Percentiles rank a stretch among this genome's conserved stretches.
These are phyloP conservation scores for Lordiphosa andalusiaca DNA, from an alignment of 2,888 invertebrate genomes.

Conservation along the genomic window DNA sequence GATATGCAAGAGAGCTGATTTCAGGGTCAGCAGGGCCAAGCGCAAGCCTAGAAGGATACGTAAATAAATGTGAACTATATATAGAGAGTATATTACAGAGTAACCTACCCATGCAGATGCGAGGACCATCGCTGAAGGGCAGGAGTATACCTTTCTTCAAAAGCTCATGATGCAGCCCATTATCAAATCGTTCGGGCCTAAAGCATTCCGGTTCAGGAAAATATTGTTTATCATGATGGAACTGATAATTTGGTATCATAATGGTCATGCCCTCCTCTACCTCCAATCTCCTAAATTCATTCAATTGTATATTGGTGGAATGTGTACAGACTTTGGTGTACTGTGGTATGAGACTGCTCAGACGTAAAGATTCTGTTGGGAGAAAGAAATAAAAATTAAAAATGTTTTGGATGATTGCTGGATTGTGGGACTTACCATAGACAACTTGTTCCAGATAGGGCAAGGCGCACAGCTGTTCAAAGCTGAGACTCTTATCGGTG, in stretches of 20 bases:
- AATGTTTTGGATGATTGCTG: too few species aligned
- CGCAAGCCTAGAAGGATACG: slow-evolving; percentile 47
- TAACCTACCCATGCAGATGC: slow-evolving; percentile 71
- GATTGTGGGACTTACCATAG: slow-evolving; percentile 57
- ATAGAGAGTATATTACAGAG: too few species aligned
- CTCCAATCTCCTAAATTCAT: slow-evolving; percentile 32
- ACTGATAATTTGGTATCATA: slow-evolving; percentile 76
- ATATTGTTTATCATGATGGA: slow-evolving; percentile 72
- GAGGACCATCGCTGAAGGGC: slow-evolving; percentile 78
- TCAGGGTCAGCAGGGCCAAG: slow-evolving; percentile 60
- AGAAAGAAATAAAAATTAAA: not conserved
- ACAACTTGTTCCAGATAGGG: slow-evolving; percentile 76
- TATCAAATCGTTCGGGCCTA: slow-evolving; percentile 74
- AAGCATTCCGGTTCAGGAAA: slow-evolving; percentile 65
- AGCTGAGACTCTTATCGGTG: slow-evolving; percentile 38
- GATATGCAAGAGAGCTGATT: slow-evolving; percentile 60
- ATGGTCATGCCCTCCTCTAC: slow-evolving; percentile 69
- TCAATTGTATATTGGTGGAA: slow-evolving; percentile 52
- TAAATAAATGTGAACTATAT: not conserved
- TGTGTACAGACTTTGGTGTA: slow-evolving; percentile 65
- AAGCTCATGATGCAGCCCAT: slow-evolving; percentile 55
- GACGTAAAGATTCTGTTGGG: slow-evolving; percentile 64
- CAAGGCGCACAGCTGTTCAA: slow-evolving; percentile 63
- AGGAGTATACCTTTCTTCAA: slow-evolving; percentile 64
- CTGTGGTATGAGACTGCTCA: slow-evolving; percentile 62